Conservation (phyloP, 2,113 vertebrate species). For the cattle (Bos taurus) region DNA sequence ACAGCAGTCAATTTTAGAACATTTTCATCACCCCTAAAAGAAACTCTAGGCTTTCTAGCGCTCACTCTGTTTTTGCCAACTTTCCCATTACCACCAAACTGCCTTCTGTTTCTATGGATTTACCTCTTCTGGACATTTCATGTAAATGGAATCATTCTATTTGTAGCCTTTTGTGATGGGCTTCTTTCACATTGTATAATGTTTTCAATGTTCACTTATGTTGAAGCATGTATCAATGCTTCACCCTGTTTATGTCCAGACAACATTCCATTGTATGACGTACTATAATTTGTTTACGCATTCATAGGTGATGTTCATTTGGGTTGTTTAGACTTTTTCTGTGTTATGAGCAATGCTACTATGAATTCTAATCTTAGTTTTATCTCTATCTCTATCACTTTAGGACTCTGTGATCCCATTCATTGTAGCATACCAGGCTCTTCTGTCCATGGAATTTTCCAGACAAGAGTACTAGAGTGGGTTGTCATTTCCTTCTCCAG, state of each 20-base stretch:
- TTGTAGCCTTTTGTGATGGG: background rate
- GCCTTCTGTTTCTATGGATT: background rate
- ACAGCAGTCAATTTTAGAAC: background rate
- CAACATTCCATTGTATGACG: background rate
- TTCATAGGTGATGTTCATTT: background rate
- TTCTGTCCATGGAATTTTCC: background rate
- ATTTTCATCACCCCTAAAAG: background rate
- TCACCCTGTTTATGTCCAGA: background rate
- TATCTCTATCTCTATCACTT: background rate
- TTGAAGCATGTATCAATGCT: no score
- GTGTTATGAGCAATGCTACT: background rate
- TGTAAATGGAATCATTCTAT: background rate
- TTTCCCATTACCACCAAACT: background rate
- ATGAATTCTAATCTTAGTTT: background rate
- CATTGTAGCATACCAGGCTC: background rate
- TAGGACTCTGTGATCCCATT: background rate
- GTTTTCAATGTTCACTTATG: background rate
- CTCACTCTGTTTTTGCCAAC: background rate
- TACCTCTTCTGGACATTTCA: background rate
- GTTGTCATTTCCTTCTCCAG: background rate
- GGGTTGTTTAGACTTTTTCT: background rate
- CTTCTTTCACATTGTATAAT: background rate
- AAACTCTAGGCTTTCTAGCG: background rate
- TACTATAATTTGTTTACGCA: background rate
- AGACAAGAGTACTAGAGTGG: background rate